phyloP scores from a whole-genome alignment of 2,888 invertebrate species.

The Zele albiditarsus region DNA sequence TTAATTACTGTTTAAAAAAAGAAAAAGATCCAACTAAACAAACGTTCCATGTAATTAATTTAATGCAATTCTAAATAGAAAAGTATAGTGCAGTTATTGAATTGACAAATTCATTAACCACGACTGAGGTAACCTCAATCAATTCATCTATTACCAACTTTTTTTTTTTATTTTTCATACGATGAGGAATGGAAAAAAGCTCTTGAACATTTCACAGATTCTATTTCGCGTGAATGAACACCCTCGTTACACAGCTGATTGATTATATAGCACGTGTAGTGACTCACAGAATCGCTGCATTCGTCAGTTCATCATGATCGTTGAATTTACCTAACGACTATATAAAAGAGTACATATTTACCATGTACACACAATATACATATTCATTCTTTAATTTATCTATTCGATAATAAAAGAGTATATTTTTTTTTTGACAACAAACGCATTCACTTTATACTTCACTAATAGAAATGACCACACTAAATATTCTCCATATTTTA shows the following conservation, averaged over 20 bases:
- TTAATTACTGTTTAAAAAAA: too few relatives aligned
- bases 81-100: too few relatives aligned
- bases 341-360: too few relatives aligned
- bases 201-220: not conserved
- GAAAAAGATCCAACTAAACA: too few relatives aligned
- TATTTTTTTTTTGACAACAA: not conserved
- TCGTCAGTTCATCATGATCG: not conserved
- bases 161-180: not conserved
- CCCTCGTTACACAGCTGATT: not conserved
- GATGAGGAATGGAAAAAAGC: not conserved
- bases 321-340: not conserved
- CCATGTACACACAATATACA: too few relatives aligned
- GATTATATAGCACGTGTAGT: not conserved
- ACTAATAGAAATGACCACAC: not conserved
- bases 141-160: not conserved
- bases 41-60: too few relatives aligned
- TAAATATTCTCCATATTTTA: slow-evolving; percentile 43
- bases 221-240: not conserved
- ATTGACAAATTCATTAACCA: too few relatives aligned
- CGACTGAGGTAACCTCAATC: too few relatives aligned
- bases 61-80: too few relatives aligned
- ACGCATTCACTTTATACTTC: not conserved
- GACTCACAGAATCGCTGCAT: not conserved
- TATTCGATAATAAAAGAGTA: not conserved
- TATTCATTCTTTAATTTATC: too few relatives aligned